Evolutionary conservation across 1,140 invertebrate species (phyloP).

Genomic region (Oscheius sp.): DNA sequence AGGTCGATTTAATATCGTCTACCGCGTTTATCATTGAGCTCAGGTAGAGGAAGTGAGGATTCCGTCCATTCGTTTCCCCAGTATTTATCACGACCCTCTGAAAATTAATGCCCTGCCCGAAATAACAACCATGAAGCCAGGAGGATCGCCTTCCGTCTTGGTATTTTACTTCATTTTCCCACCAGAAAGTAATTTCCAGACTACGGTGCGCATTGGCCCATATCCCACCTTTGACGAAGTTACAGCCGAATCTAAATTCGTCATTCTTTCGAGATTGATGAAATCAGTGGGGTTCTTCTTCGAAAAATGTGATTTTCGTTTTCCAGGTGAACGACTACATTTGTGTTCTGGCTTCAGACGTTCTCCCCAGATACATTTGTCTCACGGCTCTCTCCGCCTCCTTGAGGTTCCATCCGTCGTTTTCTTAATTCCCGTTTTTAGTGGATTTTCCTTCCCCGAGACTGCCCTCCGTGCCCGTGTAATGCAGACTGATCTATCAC

Average conservation of each 20-base stretch:
- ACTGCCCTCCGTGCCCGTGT: constrained; percentile 44
- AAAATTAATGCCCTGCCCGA: constrained; percentile 45
- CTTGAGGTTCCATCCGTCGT: constrained; percentile 20
- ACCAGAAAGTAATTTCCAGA: constrained; percentile 31
- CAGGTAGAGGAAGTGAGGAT: constrained; percentile 52
- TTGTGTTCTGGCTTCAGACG: constrained; percentile 44
- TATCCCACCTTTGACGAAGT: constrained; percentile 56
- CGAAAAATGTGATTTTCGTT: not conserved
- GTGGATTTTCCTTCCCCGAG: constrained; percentile 51
- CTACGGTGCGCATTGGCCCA: constrained; percentile 51
- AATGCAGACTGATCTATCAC: constrained; percentile 36
- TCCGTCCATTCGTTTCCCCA: constrained; percentile 47
- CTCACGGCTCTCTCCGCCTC: constrained; percentile 41
- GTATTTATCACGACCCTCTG: constrained; percentile 48
- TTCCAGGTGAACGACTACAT: constrained; percentile 50
- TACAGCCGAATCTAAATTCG: constrained; percentile 57
- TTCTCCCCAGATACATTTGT: constrained; percentile 51
- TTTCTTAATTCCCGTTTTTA: not conserved
- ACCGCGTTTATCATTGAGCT: not conserved
- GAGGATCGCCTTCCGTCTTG: not conserved
- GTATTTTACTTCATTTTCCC: too few relatives aligned
- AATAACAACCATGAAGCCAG: constrained; percentile 24
- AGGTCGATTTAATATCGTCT: not conserved
- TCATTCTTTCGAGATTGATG: constrained; percentile 51
- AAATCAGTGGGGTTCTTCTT: constrained; percentile 42